Evolutionary conservation across 1,140 invertebrate species (phyloP), one percentile per base, ranked within the genome.

Genomic region (Temnothorax curvispinosus): DNA sequence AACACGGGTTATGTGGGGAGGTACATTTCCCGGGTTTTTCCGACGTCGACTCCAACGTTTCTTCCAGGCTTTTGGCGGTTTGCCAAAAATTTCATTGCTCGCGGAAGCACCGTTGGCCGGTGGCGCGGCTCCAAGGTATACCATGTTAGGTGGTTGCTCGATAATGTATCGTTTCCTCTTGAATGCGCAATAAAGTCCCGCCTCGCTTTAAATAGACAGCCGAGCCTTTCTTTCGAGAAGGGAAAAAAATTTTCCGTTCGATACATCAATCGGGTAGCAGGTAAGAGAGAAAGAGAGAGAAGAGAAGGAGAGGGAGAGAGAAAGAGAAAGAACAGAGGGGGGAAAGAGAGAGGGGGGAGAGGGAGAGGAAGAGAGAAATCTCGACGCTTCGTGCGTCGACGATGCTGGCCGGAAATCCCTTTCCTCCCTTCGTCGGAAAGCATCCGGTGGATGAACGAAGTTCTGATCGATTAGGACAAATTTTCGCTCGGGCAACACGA

Each of bases 161-260:
- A 74, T 84, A 84, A 84, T 84, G 69, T 84, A 84, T 84, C 54
- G 80, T 84, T 84, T 74, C 80, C 80, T 41, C 80, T 84, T 75
- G 80, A 84, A 84, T 62, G 54, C 54, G 69, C 80, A 84, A 84
- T 84, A 62, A 84, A 84, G 69, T 38, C 52, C 27, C 41, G 18
- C 52, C 27, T 27, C 18, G 67, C 80, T 84, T 84, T 84, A 84
- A 84, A 84, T 84, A 84, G 80, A 84, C 67, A 84, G 41, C 11
- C 69, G 54, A 47, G 52, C 80, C 69, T 27, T 84, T 84, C 69
- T 84, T 84, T 35, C 69, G 69, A 54, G 80, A 74, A 84, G 41
- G 69, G 56, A 60, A 74, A 84, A 84, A 84, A 74, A 72, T 15
- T 44, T 27, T 13, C 15, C 27, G 80, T 60, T 84, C 80, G 54